Conservation (phyloP, 2,113 vertebrate genomes). For the Triplophysa rosa region DNA sequence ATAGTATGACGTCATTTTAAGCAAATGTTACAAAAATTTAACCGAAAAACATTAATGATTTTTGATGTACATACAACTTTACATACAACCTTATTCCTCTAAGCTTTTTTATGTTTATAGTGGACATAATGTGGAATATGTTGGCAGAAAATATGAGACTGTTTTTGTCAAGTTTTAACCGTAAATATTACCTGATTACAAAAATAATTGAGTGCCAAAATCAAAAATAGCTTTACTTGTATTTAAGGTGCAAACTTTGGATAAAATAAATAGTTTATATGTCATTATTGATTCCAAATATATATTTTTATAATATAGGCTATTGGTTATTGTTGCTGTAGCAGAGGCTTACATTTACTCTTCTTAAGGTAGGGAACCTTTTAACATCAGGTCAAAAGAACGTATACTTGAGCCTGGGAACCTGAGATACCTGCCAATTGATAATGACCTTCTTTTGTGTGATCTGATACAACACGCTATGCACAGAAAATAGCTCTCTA, state of each 20-base stretch:
- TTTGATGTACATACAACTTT: no score
- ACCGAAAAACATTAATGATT: no score
- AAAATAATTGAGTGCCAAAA: no score
- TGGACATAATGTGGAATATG: background rate
- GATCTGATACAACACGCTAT: constrained; percentile 40
- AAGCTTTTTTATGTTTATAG: constrained; percentile 3
- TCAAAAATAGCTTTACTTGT: no score
- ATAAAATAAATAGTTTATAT: no score
- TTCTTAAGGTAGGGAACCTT: background rate
- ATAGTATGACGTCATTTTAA: no score
- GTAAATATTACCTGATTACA: no score
- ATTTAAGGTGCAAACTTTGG: no score
- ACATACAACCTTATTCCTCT: no score
- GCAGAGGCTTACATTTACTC: background rate
- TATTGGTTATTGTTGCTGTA: background rate
- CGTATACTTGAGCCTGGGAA: constrained; percentile 2
- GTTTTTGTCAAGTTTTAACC: no score
- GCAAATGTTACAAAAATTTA: no score
- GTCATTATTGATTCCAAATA: background rate
- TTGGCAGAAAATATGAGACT: no score
- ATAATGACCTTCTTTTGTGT: constrained; percentile 37
- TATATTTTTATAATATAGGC: background rate
- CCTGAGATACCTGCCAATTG: constrained; percentile 20
- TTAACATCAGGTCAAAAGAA: constrained; percentile 7
- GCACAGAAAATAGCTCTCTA: constrained; percentile 18